Conservation (phyloP, 2,888 invertebrate species). For the Drosophila incognita region DNA sequence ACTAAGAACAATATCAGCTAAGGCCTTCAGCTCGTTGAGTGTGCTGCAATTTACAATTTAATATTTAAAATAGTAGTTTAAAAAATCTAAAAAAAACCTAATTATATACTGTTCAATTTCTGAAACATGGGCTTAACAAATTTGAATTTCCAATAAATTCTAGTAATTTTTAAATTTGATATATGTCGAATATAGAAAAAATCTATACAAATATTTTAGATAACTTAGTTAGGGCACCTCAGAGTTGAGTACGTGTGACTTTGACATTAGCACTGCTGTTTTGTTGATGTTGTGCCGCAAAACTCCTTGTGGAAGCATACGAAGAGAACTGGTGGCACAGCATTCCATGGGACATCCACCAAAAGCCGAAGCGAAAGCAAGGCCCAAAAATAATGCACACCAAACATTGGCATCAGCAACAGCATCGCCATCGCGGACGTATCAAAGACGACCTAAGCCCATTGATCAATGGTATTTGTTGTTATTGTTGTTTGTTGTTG, state of each 20-base stretch:
- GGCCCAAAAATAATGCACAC: slow-evolving; percentile 58
- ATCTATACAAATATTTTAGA: not conserved
- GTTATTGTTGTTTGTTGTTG: slow-evolving; percentile 56
- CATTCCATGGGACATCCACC: slow-evolving; percentile 81
- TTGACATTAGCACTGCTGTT: slow-evolving; percentile 1
- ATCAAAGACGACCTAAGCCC: slow-evolving; percentile 78
- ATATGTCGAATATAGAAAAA: not conserved
- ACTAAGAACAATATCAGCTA: rapidly evolving
- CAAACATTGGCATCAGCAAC: slow-evolving; percentile 14
- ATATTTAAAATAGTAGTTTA: rapidly evolving
- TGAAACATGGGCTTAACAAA: not conserved
- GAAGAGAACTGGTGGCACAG: slow-evolving; percentile 72
- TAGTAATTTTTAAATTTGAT: not conserved
- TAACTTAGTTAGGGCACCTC: slow-evolving; percentile 2
- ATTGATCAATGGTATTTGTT: slow-evolving; percentile 77
- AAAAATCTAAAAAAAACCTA: not conserved
- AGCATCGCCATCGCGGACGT: slow-evolving; percentile 63
- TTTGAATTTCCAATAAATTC: not conserved
- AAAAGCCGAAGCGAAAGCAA: slow-evolving; percentile 40
- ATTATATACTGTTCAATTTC: not conserved
- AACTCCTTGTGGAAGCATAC: slow-evolving; percentile 70
- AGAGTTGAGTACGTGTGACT: not conserved
- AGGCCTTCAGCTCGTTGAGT: not conserved
- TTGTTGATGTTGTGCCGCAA: slow-evolving; percentile 30
- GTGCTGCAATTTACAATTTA: not conserved